Evolutionary conservation across 2,888 invertebrate species (phyloP).

Genomic region (Apotomis turbidana): DNA sequence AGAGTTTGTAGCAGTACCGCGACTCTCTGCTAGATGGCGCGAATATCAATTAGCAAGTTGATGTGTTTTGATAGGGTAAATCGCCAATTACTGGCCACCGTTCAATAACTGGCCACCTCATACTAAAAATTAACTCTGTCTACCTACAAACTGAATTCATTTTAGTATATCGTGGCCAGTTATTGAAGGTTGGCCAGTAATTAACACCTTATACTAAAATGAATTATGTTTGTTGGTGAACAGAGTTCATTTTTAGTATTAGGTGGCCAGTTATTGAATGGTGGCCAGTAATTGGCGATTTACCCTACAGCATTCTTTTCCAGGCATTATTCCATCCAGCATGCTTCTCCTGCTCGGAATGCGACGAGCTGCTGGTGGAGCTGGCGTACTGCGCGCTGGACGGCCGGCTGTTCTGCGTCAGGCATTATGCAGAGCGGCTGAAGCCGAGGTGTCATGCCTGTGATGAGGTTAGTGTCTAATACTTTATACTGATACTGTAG

Average conservation of each 20-base stretch:
- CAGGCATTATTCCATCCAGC: conserved; percentile 93
- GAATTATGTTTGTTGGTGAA: too few relatives aligned
- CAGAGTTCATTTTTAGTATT: too few relatives aligned
- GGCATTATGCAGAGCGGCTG: conserved; percentile 98
- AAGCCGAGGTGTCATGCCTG: conserved; percentile 98
- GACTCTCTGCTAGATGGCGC: conserved; percentile 55
- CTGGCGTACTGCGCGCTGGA: conserved; percentile 97
- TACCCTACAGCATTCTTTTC: conserved; percentile 38
- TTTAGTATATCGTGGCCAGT: too few relatives aligned
- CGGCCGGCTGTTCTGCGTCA: conserved; percentile 94
- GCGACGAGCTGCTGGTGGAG: conserved; percentile 97
- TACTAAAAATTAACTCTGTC: too few relatives aligned
- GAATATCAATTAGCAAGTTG: conserved; percentile 10
- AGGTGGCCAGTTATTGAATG: too few relatives aligned
- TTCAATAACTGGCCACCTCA: too few relatives aligned
- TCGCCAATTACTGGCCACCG: too few relatives aligned
- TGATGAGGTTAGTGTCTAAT: conserved; percentile 93
- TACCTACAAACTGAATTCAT: too few relatives aligned
- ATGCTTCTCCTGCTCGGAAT: conserved; percentile 95
- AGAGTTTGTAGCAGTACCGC: conserved; percentile 40
- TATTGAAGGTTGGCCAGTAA: too few relatives aligned
- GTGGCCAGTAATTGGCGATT: too few relatives aligned
- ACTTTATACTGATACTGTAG: neutral
- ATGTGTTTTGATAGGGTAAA: conserved; percentile 13
- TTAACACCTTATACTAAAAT: too few relatives aligned